Evolutionary conservation across 2,888 invertebrate species (phyloP).

Genomic region (Andrena trimmerana): DNA sequence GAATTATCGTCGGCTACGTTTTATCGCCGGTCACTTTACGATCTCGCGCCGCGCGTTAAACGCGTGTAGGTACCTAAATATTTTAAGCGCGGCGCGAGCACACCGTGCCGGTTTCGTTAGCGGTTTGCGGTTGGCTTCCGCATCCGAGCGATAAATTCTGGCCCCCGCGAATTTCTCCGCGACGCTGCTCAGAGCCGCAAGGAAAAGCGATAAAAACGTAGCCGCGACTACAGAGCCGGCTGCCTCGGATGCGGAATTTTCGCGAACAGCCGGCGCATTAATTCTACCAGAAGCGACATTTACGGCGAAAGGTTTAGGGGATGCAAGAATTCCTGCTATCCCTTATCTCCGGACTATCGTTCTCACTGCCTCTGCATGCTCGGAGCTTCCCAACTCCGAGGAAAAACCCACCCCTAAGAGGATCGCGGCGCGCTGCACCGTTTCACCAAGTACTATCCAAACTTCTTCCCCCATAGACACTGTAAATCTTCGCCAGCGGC

Average conservation of each 20-base stretch:
- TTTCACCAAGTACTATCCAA: conserved; percentile 60
- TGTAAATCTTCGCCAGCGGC: conserved; percentile 67
- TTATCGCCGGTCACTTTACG: conserved; percentile 47
- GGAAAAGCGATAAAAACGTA: not conserved
- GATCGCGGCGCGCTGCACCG: conserved; percentile 25
- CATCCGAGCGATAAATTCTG: conserved; percentile 35
- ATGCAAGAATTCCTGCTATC: conserved; percentile 30
- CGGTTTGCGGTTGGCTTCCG: conserved; percentile 13
- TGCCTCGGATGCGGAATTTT: conserved; percentile 11
- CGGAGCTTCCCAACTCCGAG: conserved; percentile 25
- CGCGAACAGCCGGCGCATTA: conserved; percentile 4
- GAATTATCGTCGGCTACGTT: conserved; percentile 44
- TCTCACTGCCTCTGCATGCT: conserved; percentile 39
- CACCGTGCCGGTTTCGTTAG: conserved; percentile 18
- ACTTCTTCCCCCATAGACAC: conserved; percentile 68
- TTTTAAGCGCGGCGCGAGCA: conserved; percentile 3
- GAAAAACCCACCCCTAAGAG: conserved; percentile 45
- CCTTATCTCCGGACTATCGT: conserved; percentile 51
- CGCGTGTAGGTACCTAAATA: conserved; percentile 30
- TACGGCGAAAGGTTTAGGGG: conserved; percentile 27
- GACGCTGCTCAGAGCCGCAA: not conserved
- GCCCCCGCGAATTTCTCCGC: conserved; percentile 18
- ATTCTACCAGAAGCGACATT: conserved; percentile 19
- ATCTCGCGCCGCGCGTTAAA: conserved; percentile 46
- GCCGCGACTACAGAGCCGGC: not conserved